Evolutionary conservation across 1,140 invertebrate species (phyloP), one percentile per base, ranked within the genome.

Genomic region (Stegodyphus dumicola): DNA sequence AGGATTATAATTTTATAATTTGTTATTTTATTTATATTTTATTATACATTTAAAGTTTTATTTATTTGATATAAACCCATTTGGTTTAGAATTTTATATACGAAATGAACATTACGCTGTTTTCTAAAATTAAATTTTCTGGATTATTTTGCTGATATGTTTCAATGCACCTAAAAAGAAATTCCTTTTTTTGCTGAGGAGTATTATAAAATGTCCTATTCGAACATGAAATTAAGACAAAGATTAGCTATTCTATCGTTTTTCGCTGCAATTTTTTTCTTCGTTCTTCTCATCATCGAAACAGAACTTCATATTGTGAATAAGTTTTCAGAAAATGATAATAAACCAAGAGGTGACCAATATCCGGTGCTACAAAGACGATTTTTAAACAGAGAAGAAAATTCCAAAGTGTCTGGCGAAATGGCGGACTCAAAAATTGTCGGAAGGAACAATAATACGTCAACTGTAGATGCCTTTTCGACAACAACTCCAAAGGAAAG

Each of bases 191-290:
- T 33, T 33, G 33, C 33, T 33, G 33, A 33, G 33, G 1, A 33
- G 33, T 33, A 33, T 33, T 33, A 33, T 33, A 33, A 33, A 33
- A 33, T 67, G 65, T 67, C 18, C 52, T 52, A 6, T 17, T n/a
- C 66, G 33, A 73, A n/a, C 54, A 86, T 86, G 84, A 86, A 86
- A 74, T 56, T 86, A 33, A 70, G 84, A 6, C 84, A 86, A 33
- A 86, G 84, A 73, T 60, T 86, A 13, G 13, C 65, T 3, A 76
- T 67, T 2, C 64, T 86, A 7, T 10, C 33, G n/a, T 18, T 11
- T 15, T 54, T 33, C 53, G 11, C 78, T 6, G 7, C 48, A 3
- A 7, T 69, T 7, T 33, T 48, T 52, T 69, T 86, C 15, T 73
- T 86, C 17, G 56, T 86, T 1, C 49, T 86, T 4, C 73, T 69